Evolutionary conservation across 30 jellyfish, hydroid and myxozoan genomes (phyloP).

Genomic region (Hydra vulgaris): DNA sequence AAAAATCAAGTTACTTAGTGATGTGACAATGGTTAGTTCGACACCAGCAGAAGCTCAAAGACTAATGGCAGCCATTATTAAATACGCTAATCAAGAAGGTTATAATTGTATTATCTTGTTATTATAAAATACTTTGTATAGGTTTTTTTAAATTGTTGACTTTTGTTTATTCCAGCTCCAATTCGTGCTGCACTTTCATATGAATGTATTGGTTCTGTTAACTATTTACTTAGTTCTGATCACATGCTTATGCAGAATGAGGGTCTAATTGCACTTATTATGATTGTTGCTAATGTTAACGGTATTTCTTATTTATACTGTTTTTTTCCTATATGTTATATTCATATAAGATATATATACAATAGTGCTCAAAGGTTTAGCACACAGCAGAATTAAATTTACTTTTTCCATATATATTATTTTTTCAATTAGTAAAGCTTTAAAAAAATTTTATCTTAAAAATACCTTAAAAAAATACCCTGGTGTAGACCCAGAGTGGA

Average conservation of each 20-base stretch:
- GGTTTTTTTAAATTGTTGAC: background rate
- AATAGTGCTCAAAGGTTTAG: too few relatives aligned
- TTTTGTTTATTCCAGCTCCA: conserved; percentile 7
- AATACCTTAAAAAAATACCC: too few relatives aligned
- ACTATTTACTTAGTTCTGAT: conserved; percentile 40
- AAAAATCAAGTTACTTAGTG: conserved; percentile 40
- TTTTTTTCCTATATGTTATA: too few relatives aligned
- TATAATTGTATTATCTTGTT: background rate
- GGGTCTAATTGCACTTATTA: conserved; percentile 62
- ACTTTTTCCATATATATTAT: too few relatives aligned
- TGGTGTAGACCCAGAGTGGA: too few relatives aligned
- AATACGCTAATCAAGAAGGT: conserved; percentile 33
- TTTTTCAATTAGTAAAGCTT: too few relatives aligned
- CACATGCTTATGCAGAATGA: conserved; percentile 80
- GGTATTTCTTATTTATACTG: background rate
- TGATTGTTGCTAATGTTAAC: conserved; percentile 28
- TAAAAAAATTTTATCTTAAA: too few relatives aligned
- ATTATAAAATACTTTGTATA: background rate
- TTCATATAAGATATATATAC: too few relatives aligned
- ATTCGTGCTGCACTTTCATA: conserved; percentile 15
- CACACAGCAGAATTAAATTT: too few relatives aligned
- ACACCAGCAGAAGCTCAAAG: conserved; percentile 77
- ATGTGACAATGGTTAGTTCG: conserved; percentile 34
- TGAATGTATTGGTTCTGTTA: conserved; percentile 8
- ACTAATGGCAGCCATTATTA: conserved; percentile 68